Base-by-base conservation (phyloP, 2,113 vertebrate species). In the Nothocercus julius region DNA sequence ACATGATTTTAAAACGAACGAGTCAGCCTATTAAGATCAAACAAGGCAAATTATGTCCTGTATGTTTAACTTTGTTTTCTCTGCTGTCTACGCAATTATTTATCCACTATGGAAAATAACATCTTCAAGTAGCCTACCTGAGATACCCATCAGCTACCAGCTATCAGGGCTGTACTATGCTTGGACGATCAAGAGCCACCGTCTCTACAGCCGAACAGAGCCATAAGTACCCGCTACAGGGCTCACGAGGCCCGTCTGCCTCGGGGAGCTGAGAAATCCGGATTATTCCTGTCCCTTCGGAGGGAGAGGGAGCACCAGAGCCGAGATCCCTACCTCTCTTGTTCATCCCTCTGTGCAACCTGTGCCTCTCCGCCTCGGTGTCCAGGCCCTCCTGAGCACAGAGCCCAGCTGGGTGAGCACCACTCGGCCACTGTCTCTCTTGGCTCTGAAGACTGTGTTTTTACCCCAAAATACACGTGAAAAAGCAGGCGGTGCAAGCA, bases 221-320 rank as follows among this genome's bases (percentile, higher is more conserved):
- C 76, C 59, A 80, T 56, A 87, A 75, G 20, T 61, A 62, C 32
- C 32, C 75, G 75, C 94, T 53, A 69, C 54, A 90, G 63, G 58
- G 32, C 90, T 42, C 54, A 44, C 40, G 82, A 72, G 82, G 40
- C 59, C 75, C 51, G 40, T 75, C 87, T 91, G 83, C 67, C 67
- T 87, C 92, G 85, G 72, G 75, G 83, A 84, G 64, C 72, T 54
- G 56, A 89, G n/a, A 53, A 87, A 27, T 44, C 83, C 75, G 85
- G 92, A 87, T 96, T 90, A 92, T 87, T 89, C 81, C 44, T 63
- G 63, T 85, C 87, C 61, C 44, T 84, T 80, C 72, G 70, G 63
- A 92, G 16, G 64, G 84, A 93, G 17, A 87, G 92, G 95, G 96
- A 96, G 90, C 70, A 96, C 96, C 89, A 87, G 15, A 47, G 91